Evolutionary conservation across 2,797 vertebrate species (phyloP), one percentile per base, ranked within the genome.

Genomic region (Cheirogaleus major): DNA sequence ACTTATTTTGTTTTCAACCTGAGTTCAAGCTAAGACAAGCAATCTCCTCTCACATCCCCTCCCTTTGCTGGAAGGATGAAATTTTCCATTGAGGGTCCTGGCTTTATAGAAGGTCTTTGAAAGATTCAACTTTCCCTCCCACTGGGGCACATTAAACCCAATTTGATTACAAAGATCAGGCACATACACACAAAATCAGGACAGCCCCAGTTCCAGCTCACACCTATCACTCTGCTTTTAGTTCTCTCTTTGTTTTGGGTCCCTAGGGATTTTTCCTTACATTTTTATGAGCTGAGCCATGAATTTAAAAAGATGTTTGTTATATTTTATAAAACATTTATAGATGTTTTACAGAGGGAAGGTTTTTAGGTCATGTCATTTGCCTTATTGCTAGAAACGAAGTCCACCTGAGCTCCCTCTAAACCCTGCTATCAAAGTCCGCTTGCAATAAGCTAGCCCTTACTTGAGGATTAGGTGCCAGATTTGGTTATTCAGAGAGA

Each of bases 251-350:
- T 97, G 94, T 93, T 89, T 97, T 6, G 12, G 43, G 13, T 7
- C 82, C 91, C 72, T 87, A 59, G 79, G 83, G 63, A 93, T 86
- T 91, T 91, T 94, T 75, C 50, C 85, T 78, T 86, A 89, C 91
- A 92, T 95, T 97, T 95, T 92, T 91, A 73, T 93, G 88, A 95
- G 75, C 48, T 73, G 25, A 63, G 91, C 45, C 96, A 43, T 97
- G 91, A 78, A 92, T 97, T 97, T 95, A 93, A 94, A 97, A 97
- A 92, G 89, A 95, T 89, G 75, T 95, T 96, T 93, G 93, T 78
- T 97, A 78, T 95, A 89, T 95, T 96, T 91, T 92, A 94, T 95
- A 75, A 97, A 98, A 96, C 82, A 97, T 92, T 96, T 84, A 96
- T 91, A 87, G 69, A 41, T 95, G 41, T 89, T 93, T 91, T 80